These are phyloP conservation scores for Gorsachius goisagi DNA, from an alignment of 2,113 vertebrate species.

Conservation along the genomic window DNA sequence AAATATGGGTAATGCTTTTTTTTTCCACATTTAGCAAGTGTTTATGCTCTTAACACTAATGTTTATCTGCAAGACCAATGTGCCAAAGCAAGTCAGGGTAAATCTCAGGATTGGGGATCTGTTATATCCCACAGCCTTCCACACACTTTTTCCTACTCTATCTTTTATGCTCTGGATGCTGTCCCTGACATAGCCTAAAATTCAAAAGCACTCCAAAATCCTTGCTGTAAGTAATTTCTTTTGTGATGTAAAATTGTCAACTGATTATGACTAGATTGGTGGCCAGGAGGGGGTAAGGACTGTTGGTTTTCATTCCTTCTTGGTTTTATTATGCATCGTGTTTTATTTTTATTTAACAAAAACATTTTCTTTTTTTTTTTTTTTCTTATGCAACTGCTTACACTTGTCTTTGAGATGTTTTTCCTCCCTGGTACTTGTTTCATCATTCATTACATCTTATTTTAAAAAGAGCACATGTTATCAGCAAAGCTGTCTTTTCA, in stretches of 20 bases:
- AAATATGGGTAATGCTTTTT: slow-evolving; percentile 6
- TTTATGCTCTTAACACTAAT: neutral
- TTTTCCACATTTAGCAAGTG: neutral
- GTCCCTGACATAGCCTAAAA: neutral
- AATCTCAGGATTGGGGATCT: neutral
- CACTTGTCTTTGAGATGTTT: neutral
- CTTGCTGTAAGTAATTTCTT: neutral
- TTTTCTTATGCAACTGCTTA: neutral
- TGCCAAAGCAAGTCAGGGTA: neutral
- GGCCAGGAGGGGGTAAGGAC: neutral
- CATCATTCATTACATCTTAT: neutral
- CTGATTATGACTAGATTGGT: neutral
- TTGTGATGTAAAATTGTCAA: neutral
- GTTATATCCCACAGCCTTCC: neutral
- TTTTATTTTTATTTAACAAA: neutral
- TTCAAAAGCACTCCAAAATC: neutral
- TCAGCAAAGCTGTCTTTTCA: neutral
- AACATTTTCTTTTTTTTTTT: neutral
- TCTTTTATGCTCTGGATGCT: neutral
- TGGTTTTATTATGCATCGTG: neutral
- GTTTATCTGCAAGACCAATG: neutral
- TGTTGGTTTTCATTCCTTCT: neutral
- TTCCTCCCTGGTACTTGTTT: neutral
- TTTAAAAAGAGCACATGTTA: neutral
- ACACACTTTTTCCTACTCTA: neutral